Conservation (phyloP, 1,140 invertebrate species). For the Dendroctonus ponderosae region DNA sequence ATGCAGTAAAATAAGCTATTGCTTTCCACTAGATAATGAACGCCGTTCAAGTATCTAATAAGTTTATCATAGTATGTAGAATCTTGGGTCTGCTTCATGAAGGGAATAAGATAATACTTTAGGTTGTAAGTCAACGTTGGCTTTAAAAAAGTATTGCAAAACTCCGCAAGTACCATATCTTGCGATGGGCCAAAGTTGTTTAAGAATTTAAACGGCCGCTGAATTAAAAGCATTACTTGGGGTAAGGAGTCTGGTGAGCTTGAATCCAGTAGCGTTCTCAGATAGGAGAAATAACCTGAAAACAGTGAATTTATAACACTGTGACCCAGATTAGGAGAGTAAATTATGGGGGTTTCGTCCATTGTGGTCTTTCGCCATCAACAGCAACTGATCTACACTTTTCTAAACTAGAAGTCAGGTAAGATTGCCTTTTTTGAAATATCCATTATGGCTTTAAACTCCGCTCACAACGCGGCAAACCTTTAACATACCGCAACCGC, state of each 20-base stretch:
- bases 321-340: background rate
- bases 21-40: constrained; percentile 44
- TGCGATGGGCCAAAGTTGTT: constrained; percentile 31
- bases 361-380: too few relatives aligned
- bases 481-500: too few relatives aligned
- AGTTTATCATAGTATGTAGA: constrained; percentile 54
- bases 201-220: constrained; percentile 65
- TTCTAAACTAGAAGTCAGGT: too few relatives aligned
- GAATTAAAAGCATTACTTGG: constrained; percentile 73
- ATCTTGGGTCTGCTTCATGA: constrained; percentile 51
- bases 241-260: constrained; percentile 53
- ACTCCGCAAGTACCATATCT: constrained; percentile 46
- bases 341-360: too few relatives aligned
- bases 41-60: constrained; percentile 52
- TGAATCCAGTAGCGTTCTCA: constrained; percentile 68
- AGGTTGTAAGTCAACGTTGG: constrained; percentile 50
- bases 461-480: too few relatives aligned
- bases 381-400: too few relatives aligned
- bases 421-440: too few relatives aligned
- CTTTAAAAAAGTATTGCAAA: constrained; percentile 47
- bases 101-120: constrained; percentile 54
- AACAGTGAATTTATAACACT: constrained; percentile 33
- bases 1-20: constrained; percentile 62
- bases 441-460: too few relatives aligned
- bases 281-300: constrained; percentile 70